Evolutionary conservation across 2,113 vertebrate genomes (phyloP).

Genomic region (Labrus mixtus): DNA sequence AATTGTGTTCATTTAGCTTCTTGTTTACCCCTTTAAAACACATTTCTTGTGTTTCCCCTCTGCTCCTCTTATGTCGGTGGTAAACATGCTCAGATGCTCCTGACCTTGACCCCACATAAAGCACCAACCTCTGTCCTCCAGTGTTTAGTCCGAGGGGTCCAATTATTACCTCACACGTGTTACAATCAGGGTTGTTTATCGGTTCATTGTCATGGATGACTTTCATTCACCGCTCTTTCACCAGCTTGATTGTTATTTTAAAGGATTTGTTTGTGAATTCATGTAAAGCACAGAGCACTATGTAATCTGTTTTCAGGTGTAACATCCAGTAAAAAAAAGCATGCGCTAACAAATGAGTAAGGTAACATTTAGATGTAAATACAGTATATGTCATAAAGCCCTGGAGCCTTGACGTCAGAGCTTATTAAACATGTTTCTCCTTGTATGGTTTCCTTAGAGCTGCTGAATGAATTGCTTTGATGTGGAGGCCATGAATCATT

Average conservation of each 20-base stretch:
- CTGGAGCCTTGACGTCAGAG: background rate
- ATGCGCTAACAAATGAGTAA: background rate
- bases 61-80: slow-evolving; percentile 22
- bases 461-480: background rate
- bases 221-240: slow-evolving; percentile 29
- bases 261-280: background rate
- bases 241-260: background rate
- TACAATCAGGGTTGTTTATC: slow-evolving; percentile 3
- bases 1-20: slow-evolving; percentile 20
- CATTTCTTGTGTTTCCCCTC: slow-evolving; percentile 15
- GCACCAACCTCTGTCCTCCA: slow-evolving; percentile 25
- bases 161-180: slow-evolving; percentile 56
- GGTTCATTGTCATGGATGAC: slow-evolving; percentile 19
- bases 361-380: background rate
- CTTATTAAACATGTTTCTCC: background rate
- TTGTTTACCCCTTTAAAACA: background rate
- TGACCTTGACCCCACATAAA: slow-evolving; percentile 50
- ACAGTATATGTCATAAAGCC: background rate
- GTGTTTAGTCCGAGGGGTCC: slow-evolving; percentile 39
- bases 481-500: background rate
- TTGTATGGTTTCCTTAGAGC: background rate
- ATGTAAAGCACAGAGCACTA: too few relatives aligned
- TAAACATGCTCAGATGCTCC: slow-evolving; percentile 36
- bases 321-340: background rate
- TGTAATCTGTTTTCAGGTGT: background rate